These are phyloP conservation scores for Trichopoda pennipes DNA, from an alignment of 2,888 invertebrate species.

Conservation along the genomic window DNA sequence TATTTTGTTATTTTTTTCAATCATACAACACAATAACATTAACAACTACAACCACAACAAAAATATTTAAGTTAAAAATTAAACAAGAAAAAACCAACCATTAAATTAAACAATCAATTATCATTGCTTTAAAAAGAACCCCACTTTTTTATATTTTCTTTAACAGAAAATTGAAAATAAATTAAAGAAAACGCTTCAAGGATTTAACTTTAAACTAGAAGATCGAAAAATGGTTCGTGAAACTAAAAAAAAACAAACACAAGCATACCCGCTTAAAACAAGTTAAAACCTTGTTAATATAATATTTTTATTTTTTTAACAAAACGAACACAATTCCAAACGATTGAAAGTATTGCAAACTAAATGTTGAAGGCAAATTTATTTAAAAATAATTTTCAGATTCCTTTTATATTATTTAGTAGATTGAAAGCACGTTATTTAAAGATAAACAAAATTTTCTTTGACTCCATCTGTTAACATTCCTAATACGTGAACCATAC, in stretches of 20 bases:
- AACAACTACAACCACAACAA: slow-evolving; percentile 70
- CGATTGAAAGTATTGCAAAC: slow-evolving; percentile 21
- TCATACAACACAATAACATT: slow-evolving; percentile 61
- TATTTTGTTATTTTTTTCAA: slow-evolving; percentile 28
- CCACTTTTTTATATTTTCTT: slow-evolving; percentile 10
- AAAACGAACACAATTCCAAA: slow-evolving; percentile 48
- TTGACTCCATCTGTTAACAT: slow-evolving; percentile 16
- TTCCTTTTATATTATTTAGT: slow-evolving; percentile 7
- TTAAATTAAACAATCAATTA: slow-evolving; percentile 18
- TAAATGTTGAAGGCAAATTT: slow-evolving; percentile 58
- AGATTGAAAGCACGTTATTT: neutral
- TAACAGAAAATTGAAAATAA: slow-evolving; percentile 17
- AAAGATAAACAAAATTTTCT: slow-evolving; percentile 20
- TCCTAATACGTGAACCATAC: slow-evolving; percentile 49
- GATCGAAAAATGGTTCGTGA: slow-evolving; percentile 41
- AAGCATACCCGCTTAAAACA: slow-evolving; percentile 10
- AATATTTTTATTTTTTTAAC: slow-evolving; percentile 12
- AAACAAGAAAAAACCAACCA: slow-evolving; percentile 53
- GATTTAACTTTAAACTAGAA: slow-evolving; percentile 19
- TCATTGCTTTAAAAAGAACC: slow-evolving; percentile 26
- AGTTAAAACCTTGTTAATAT: slow-evolving; percentile 22
- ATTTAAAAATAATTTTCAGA: slow-evolving; percentile 17
- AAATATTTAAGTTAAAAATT: slow-evolving; percentile 16
- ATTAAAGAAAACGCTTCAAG: slow-evolving; percentile 10
- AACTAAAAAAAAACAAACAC: neutral